Conservation (phyloP, 2,113 vertebrate species). For the Aspiorhynchus laticeps region DNA sequence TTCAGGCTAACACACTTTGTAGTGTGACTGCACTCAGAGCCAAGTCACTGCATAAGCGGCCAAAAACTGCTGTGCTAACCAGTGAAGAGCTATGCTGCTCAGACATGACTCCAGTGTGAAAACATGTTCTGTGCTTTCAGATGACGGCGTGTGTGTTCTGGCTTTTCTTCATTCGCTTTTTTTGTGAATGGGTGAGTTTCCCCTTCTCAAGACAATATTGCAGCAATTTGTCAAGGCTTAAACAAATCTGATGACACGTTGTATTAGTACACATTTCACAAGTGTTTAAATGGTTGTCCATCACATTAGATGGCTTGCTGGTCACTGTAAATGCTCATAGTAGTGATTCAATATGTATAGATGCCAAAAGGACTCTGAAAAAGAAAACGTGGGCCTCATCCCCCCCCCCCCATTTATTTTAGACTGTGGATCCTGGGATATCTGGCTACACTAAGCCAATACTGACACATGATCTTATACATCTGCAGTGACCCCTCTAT, state of each 20-base stretch:
- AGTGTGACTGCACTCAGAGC: slow-evolving; percentile 27
- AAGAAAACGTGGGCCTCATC: background rate
- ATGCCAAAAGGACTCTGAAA: background rate
- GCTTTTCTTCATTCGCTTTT: slow-evolving; percentile 5
- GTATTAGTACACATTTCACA: background rate
- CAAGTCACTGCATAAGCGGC: slow-evolving; percentile 32
- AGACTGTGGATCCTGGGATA: background rate
- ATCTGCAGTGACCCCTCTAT: slow-evolving; percentile 1
- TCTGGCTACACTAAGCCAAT: background rate
- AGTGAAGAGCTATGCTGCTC: slow-evolving; percentile 6
- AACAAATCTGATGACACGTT: slow-evolving; percentile 12
- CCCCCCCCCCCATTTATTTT: background rate
- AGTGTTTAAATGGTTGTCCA: slow-evolving; percentile 14
- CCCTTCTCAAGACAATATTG: background rate
- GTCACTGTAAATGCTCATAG: background rate
- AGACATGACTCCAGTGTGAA: slow-evolving; percentile 51
- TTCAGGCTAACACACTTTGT: slow-evolving; percentile 46
- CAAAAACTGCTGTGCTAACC: slow-evolving; percentile 13
- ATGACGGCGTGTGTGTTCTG: slow-evolving; percentile 11
- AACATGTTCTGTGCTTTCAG: slow-evolving; percentile 43
- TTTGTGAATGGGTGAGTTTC: slow-evolving; percentile 25
- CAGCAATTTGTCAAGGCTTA: background rate
- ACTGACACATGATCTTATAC: slow-evolving; percentile 13
- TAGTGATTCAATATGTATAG: background rate
- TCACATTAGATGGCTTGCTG: slow-evolving; percentile 14